Evolutionary conservation across 2,113 vertebrate genomes (phyloP).

Genomic region (Todiramphus chloris): DNA sequence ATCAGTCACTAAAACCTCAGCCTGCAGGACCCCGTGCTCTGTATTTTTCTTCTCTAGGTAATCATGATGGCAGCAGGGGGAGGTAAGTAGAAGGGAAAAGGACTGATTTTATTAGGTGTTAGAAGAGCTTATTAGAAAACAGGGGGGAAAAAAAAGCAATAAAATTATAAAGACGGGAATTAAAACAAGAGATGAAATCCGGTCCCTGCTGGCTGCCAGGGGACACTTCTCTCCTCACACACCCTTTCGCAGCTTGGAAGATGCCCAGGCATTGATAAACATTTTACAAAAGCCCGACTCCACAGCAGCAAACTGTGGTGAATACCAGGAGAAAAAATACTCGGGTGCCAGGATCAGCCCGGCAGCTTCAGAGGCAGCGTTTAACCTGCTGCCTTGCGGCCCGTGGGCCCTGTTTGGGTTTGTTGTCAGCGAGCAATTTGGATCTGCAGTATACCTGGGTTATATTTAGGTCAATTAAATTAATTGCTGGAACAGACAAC

Average conservation of each 20-base stretch:
- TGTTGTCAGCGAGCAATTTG: constrained; percentile 34
- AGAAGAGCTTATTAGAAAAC: constrained; percentile 54
- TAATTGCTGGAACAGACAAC: constrained; percentile 56
- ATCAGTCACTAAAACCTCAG: constrained; percentile 56
- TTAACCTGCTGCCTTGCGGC: constrained; percentile 30
- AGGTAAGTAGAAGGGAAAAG: constrained; percentile 65
- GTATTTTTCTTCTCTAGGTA: constrained; percentile 64
- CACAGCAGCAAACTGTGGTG: background rate
- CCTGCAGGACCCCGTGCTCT: constrained; percentile 34
- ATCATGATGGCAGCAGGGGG: constrained; percentile 52
- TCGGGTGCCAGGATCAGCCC: background rate
- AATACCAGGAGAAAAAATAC: constrained; percentile 13
- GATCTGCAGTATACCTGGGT: constrained; percentile 18
- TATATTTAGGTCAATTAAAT: constrained; percentile 66
- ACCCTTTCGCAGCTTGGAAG: constrained; percentile 55
- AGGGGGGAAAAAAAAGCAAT: background rate
- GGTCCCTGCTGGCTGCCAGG: constrained; percentile 23
- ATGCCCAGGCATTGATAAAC: constrained; percentile 58
- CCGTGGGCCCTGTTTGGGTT: constrained; percentile 54
- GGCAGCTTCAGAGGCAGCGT: background rate
- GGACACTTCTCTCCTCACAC: background rate
- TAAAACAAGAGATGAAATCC: constrained; percentile 46
- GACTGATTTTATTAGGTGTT: constrained; percentile 54
- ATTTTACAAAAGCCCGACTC: constrained; percentile 39
- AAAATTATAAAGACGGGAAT: constrained; percentile 27